Evolutionary conservation across 2,888 invertebrate species (phyloP).

Genomic region (Sepioteuthis lessoniana): DNA sequence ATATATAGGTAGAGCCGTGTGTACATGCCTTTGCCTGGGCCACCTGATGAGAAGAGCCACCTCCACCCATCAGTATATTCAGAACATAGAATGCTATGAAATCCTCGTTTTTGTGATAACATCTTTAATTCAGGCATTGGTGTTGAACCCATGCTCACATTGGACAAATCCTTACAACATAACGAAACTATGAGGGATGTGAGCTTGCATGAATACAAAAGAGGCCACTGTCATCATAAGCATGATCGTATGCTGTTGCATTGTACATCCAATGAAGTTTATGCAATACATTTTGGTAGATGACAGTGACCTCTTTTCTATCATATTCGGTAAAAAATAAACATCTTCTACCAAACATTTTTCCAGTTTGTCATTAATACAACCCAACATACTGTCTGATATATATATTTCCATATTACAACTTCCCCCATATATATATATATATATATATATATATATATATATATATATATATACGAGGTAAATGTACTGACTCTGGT

Average conservation of each 20-base stretch:
- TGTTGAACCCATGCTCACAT: conserved; percentile 84
- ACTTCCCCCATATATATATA: too few relatives aligned
- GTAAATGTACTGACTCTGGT: too few relatives aligned
- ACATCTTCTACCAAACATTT: too few relatives aligned
- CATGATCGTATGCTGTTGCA: conserved; percentile 97
- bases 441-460: too few relatives aligned
- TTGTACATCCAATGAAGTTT: conserved; percentile 97
- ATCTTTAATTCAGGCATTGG: conserved; percentile 95
- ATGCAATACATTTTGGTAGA: too few relatives aligned
- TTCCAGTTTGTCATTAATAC: too few relatives aligned
- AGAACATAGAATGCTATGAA: conserved; percentile 97
- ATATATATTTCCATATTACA: too few relatives aligned
- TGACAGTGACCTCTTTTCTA: too few relatives aligned
- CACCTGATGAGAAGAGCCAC: conserved; percentile 99
- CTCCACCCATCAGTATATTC: conserved; percentile 99
- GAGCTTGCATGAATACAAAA: conserved; percentile 98
- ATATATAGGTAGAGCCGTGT: not conserved
- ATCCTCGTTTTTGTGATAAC: conserved; percentile 92
- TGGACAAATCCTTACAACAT: conserved; percentile 75
- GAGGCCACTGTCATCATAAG: conserved; percentile 93
- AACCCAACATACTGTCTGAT: too few relatives aligned
- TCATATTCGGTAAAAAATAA: too few relatives aligned
- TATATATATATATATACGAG: too few relatives aligned
- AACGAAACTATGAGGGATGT: conserved; percentile 89
- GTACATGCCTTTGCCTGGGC: conserved; percentile 86